Percentiles rank a stretch among this genome's conserved stretches.
phyloP scores from a whole-genome alignment of 2,797 vertebrate species.

The Apogon hyalosoma region DNA sequence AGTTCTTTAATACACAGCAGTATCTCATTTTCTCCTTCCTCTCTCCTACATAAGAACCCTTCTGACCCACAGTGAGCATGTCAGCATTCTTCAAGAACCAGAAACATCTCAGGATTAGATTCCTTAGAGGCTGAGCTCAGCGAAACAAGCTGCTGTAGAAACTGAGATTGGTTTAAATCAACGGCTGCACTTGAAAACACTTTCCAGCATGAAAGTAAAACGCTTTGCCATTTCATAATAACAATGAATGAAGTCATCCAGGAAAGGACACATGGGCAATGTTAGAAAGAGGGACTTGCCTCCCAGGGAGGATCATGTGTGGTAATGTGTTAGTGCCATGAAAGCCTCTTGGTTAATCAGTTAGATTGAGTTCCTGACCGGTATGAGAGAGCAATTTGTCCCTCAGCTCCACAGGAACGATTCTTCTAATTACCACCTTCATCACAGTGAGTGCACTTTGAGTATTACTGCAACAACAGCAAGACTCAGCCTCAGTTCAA shows the following conservation, averaged over 20 bases:
- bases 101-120: constrained; percentile 42
- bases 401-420: constrained; percentile 28
- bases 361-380: constrained; percentile 58
- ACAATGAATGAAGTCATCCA: constrained; percentile 39
- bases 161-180: constrained; percentile 40
- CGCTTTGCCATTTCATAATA: constrained; percentile 58
- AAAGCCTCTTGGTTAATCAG: constrained; percentile 61
- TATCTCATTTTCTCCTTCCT: constrained; percentile 7
- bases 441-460: constrained; percentile 68
- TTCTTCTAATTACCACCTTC: constrained; percentile 46
- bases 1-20: constrained; percentile 17
- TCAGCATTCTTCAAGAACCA: constrained; percentile 45
- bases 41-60: constrained; percentile 36
- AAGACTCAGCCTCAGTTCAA: constrained; percentile 12
- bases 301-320: constrained; percentile 10
- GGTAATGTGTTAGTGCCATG: constrained; percentile 1
- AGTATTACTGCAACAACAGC: constrained; percentile 46
- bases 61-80: constrained; percentile 16
- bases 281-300: constrained; percentile 19
- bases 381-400: constrained; percentile 36
- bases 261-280: constrained; percentile 22
- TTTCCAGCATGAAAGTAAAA: constrained; percentile 60
- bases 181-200: constrained; percentile 13
- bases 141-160: constrained; percentile 35
- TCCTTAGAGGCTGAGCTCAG: constrained; percentile 51